Evolutionary conservation across 2,113 vertebrate genomes (phyloP), one percentile per base, ranked within the genome.

Genomic region (Podilymbus podiceps): DNA sequence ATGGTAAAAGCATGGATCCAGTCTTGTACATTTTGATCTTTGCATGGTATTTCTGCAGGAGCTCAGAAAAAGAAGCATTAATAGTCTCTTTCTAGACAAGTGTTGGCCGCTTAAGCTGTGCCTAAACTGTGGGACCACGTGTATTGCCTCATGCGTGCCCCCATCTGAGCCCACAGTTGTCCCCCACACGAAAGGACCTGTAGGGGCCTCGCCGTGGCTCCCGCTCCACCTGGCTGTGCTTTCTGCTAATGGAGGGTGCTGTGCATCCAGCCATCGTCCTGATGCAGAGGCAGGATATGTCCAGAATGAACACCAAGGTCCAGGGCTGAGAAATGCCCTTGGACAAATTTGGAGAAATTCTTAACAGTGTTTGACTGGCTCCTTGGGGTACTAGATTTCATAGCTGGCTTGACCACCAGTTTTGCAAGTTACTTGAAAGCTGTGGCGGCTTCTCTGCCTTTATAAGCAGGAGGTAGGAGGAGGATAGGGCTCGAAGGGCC

Each of bases 1-100:
- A 99, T 25, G 99, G 99, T 99, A 98, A 95, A 95, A 62, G 76
- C 80, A 16, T 0, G n/a, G 53, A 46, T 33, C 25, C 27, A 12
- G 42, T 16, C 80, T 55, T 22, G 31, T 52, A 55, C 50, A 2
- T 63, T 88, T 25, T 52, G 79, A 84, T 35, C 35, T 85, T n/a
- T 62, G 55, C 12, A 1, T 30, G 40, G 42, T 13, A 1, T 42
- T 72, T 44, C 62, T 68, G 56, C 63, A 24, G 78, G 22, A 49
- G 40, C 28, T 78, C 18, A 28, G 18, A 28, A 55, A 46, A 42
- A 25, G 9, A 30, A 58, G 30, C 10, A 0, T n/a, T 42, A 22
- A 12, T 11, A 15, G 11, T 53, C 9, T 2, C 12, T 88, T 66
- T 20, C 9, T 62, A 67, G 68, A 6, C 12, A 5, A 2, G 12